These are phyloP conservation scores for Periparus ater DNA, from an alignment of 2,797 vertebrate genomes.

Conservation along the genomic window DNA sequence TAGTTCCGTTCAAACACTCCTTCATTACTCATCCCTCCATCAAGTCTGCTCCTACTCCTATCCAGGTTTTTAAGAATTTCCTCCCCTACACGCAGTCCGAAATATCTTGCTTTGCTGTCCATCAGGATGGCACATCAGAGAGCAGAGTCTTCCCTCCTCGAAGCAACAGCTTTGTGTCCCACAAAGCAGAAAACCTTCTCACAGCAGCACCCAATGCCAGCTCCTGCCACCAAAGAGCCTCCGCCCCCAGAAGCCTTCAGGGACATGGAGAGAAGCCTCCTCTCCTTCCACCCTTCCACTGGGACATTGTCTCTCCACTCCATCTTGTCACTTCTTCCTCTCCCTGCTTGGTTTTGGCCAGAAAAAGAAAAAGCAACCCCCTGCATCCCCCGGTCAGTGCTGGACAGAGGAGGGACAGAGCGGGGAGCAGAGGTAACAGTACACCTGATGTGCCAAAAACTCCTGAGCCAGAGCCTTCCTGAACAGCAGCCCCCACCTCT, in stretches of 20 bases:
- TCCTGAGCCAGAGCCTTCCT: neutral
- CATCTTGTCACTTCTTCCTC: neutral
- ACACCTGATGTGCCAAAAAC: neutral
- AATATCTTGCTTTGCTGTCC: conserved; percentile 3
- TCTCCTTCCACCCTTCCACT: neutral
- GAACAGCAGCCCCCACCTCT: neutral
- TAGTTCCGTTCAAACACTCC: conserved; percentile 67
- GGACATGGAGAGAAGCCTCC: neutral
- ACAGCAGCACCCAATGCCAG: neutral
- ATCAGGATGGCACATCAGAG: neutral
- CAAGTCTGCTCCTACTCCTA: conserved; percentile 55
- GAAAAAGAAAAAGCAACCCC: neutral
- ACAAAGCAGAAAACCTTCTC: neutral
- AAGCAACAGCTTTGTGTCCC: neutral
- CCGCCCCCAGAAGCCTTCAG: neutral
- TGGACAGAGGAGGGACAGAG: neutral
- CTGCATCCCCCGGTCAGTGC: fast-evolving
- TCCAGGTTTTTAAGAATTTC: conserved; percentile 52
- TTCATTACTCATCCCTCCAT: conserved; percentile 67
- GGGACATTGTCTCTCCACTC: neutral
- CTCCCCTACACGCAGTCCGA: neutral
- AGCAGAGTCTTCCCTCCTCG: neutral
- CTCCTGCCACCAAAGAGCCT: neutral
- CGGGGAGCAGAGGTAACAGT: neutral
- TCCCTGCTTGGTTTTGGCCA: neutral